Evolutionary conservation across 1,140 invertebrate genomes (phyloP).

Genomic region (Achatina immaculata): DNA sequence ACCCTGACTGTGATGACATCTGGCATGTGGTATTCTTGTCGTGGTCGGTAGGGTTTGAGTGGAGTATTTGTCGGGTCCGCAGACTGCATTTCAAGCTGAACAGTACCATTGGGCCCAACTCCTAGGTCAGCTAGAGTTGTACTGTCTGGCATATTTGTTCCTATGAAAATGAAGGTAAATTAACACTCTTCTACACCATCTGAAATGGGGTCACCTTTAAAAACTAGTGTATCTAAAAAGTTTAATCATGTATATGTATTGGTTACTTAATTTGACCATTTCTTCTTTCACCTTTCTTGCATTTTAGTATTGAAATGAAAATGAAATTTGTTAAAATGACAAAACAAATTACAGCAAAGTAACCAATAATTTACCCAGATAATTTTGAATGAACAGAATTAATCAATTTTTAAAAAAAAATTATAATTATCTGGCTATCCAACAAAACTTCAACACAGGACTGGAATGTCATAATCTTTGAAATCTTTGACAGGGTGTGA

Average conservation of each 20-base stretch:
- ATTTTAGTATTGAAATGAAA: too few relatives aligned
- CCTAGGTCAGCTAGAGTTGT: constrained; percentile 68
- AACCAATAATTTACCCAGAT: too few relatives aligned
- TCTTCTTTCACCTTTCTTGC: too few relatives aligned
- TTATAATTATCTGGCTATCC: too few relatives aligned
- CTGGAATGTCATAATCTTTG: too few relatives aligned
- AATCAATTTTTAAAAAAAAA: too few relatives aligned
- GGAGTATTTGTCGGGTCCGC: constrained; percentile 69
- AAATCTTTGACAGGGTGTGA: too few relatives aligned
- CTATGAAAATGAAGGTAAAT: constrained; percentile 41
- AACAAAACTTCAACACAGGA: too few relatives aligned
- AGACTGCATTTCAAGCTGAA: constrained; percentile 70
- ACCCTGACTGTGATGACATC: constrained; percentile 70
- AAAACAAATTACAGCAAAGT: too few relatives aligned
- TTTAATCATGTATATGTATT: not conserved
- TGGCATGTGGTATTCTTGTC: constrained; percentile 70
- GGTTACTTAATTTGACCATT: not conserved
- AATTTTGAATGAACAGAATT: too few relatives aligned
- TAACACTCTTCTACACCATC: too few relatives aligned
- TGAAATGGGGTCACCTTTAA: not conserved
- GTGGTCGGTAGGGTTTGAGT: constrained; percentile 65
- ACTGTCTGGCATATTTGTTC: constrained; percentile 58
- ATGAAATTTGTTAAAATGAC: too few relatives aligned
- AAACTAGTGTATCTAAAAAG: not conserved
- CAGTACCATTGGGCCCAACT: constrained; percentile 71